Evolutionary conservation across 2,888 invertebrate species (phyloP).

Genomic region (Digitonthophagus gazella): DNA sequence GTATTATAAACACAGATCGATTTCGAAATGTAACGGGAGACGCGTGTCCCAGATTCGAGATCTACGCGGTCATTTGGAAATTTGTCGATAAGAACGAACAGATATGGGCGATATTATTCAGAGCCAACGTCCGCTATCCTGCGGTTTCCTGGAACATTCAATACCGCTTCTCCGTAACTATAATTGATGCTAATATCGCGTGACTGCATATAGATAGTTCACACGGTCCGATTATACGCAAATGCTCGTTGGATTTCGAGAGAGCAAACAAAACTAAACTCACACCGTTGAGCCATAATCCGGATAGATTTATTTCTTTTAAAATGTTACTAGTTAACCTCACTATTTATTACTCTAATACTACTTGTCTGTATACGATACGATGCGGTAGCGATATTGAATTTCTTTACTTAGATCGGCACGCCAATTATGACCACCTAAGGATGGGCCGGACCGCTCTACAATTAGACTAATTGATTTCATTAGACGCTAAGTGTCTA

Average conservation of each 20-base stretch:
- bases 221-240: too few relatives aligned
- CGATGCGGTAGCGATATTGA: constrained; percentile 1
- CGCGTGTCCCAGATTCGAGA: background rate
- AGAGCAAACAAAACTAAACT: too few relatives aligned
- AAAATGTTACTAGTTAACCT: background rate
- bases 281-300: too few relatives aligned
- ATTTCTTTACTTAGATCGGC: constrained; percentile 3
- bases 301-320: too few relatives aligned
- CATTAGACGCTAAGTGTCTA: constrained; percentile 11
- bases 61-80: background rate
- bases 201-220: background rate
- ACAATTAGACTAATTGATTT: constrained; percentile 12
- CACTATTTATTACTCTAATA: background rate
- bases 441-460: constrained; percentile 2
- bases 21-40: background rate
- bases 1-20: background rate
- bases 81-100: background rate
- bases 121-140: background rate
- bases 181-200: background rate
- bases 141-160: background rate
- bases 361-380: background rate
- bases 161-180: background rate
- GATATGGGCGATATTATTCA: background rate
- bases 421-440: constrained; percentile 7
- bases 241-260: background rate